Conservation (phyloP, 2,888 invertebrate genomes). For the Ypsolopha sequella region DNA sequence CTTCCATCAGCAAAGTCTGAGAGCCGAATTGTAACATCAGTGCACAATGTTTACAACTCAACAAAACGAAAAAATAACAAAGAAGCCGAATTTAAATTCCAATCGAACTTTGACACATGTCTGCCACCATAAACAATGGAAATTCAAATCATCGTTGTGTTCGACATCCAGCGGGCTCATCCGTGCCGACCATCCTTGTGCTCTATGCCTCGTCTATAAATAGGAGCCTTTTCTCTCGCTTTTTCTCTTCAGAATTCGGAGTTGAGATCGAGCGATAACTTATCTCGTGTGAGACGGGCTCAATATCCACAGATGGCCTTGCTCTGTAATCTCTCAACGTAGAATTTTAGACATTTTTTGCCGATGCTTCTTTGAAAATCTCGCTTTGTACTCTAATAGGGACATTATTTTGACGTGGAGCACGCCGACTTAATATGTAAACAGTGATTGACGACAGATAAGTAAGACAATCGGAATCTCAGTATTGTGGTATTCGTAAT, state of each 20-base stretch:
- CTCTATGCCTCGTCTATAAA: conserved; percentile 63
- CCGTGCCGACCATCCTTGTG: conserved; percentile 26
- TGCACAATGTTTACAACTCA: conserved; percentile 65
- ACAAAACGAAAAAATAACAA: conserved; percentile 64
- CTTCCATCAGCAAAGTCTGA: conserved; percentile 46
- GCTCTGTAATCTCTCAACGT: conserved; percentile 57
- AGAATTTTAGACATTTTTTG: conserved; percentile 64
- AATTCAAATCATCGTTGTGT: conserved; percentile 66
- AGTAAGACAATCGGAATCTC: conserved; percentile 55
- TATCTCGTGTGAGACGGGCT: conserved; percentile 67
- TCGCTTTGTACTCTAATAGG: conserved; percentile 65
- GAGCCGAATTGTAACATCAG: conserved; percentile 70
- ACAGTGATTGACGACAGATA: conserved; percentile 66
- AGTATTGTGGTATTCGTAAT: conserved; percentile 32
- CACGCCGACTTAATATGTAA: conserved; percentile 59
- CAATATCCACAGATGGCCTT: conserved; percentile 70
- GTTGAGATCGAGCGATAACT: conserved; percentile 61
- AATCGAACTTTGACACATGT: conserved; percentile 71
- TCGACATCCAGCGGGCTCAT: conserved; percentile 22
- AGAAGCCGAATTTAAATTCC: conserved; percentile 70
- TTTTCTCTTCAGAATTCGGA: conserved; percentile 64
- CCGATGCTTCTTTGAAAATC: conserved; percentile 55
- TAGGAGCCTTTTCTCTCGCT: conserved; percentile 66
- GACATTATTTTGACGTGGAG: conserved; percentile 68
- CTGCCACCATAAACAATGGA: conserved; percentile 71